Conservation (phyloP, 2,113 vertebrate species). For the Epinephelus cyanopodus region DNA sequence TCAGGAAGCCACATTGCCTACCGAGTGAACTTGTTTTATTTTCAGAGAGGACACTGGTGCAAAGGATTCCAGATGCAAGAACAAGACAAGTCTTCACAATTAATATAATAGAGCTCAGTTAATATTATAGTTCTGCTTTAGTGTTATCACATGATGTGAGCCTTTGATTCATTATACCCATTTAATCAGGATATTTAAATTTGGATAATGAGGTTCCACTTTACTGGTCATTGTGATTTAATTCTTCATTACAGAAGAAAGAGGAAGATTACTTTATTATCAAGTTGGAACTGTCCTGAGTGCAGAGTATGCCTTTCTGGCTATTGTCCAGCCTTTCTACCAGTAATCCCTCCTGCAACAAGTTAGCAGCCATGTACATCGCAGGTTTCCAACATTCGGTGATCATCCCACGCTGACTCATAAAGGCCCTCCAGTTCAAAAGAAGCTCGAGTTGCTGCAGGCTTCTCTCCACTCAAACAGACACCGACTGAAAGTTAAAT, state of each 20-base stretch:
- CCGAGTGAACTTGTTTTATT: neutral
- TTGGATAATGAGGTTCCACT: constrained; percentile 36
- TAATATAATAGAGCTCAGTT: neutral
- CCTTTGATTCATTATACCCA: constrained; percentile 38
- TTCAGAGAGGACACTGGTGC: neutral
- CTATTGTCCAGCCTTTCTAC: neutral
- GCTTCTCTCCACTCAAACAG: neutral
- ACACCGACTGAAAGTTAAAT: constrained; percentile 45
- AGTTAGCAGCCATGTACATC: neutral
- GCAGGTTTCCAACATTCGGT: constrained; percentile 4
- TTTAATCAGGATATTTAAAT: constrained; percentile 38
- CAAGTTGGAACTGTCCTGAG: neutral
- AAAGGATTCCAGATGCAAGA: neutral
- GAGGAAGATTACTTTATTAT: constrained; percentile 12
- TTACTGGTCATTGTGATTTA: constrained; percentile 34
- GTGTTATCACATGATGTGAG: constrained; percentile 10
- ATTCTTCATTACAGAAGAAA: constrained; percentile 22
- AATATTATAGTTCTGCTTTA: neutral
- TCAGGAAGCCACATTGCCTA: too few species aligned
- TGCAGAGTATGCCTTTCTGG: neutral
- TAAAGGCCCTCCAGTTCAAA: constrained; percentile 4
- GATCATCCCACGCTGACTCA: constrained; percentile 2
- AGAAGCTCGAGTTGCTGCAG: constrained; percentile 7
- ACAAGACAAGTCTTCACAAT: constrained; percentile 6
- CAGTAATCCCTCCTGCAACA: neutral